Base-by-base conservation (phyloP, 2,888 invertebrate genomes). In the Drosophila limbata region DNA sequence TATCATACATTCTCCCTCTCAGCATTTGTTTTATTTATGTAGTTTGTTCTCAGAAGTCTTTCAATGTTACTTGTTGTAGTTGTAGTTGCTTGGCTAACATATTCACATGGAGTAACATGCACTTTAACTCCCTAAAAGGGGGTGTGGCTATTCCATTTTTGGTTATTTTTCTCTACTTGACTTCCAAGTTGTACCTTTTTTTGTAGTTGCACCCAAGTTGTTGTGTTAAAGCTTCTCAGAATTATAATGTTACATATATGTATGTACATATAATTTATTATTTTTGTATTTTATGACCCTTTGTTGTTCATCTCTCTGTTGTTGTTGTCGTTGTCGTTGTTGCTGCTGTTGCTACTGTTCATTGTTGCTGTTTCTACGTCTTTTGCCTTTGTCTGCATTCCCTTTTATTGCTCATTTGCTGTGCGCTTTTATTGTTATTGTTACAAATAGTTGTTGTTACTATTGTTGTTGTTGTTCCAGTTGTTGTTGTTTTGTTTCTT, bases 161-260 rank as follows among this genome's bases (percentile, higher is more conserved):
- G 42, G 33, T 9, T 31, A 42, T 44, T 21, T 33, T 33, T 33
- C 42, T n/a, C n/a, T 21, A 55, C 42, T 55, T 21, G 55, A 44
- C 44, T 55, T 44, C 28, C 8, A 25, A 37, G 48, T 21, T 48
- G 28, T 39, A 17, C 40, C 5, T 21, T 42, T 31, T 50, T 60
- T 55, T 67, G 69, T 62, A 65, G 55, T 69, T 73, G 72, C 59
- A 45, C 37, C n/a, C 56, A 64, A 76, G 28, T 63, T 67, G 21
- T 72, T 48, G 44, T 56, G 62, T 73, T 77, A 57, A 65, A 73
- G 48, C 69, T 76, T 77, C 77, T 67, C 37, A 55, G 77, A 73
- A 77, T 70, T 71, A 56, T 70, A 47, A 76, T 47, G 55, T 70
- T 39, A 39, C 39, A 52, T 28, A 28, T 35, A 51, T 11, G 1